Evolutionary conservation across 2,797 vertebrate genomes (phyloP), one percentile per base, ranked within the genome.

Genomic region (Enteromius fasciolatus): DNA sequence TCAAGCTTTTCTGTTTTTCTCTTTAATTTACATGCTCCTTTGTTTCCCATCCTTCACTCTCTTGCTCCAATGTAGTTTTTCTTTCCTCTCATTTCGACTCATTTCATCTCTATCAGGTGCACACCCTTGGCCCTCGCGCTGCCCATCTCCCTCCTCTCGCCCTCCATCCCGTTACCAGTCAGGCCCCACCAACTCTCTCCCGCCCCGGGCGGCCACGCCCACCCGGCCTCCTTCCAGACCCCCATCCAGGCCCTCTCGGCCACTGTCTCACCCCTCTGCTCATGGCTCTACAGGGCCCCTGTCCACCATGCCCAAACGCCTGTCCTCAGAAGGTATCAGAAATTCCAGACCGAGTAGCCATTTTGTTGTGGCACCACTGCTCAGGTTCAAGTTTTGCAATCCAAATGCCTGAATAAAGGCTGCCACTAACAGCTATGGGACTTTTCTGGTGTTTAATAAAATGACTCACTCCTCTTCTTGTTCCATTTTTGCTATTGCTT

Each of bases 101-200:
- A 54, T 86, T 87, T 78, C 76, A 82, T 83, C 50, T 93, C 91
- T 96, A 93, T 96, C 95, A 96, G 96, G 96, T 96, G 94, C 95
- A 83, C 93, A 92, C 95, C 95, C 97, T 95, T 99, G 98, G 97
- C 96, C 97, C 96, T 97, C 97, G 96, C 97, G 97, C 95, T 99
- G 98, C 96, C 97, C 96, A 93, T 98, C 98, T 97, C 97, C 97
- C 96, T 98, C 97, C 94, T 99, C 97, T 95, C 97, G 97, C 93
- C 96, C 97, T 96, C 96, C 97, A 96, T 96, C 97, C 95, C 97
- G 97, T 96, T 98, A 98, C 97, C 97, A 96, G 96, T 97, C 97
- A 94, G 97, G 97, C 94, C 96, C 97, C 94, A 96, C 68, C 72
- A 80, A 82, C 95, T 98, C 97, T 95, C 95, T 99, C 96, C 97